phyloP scores from a whole-genome alignment of 1,140 invertebrate species.

The Bombus difficillimus region DNA sequence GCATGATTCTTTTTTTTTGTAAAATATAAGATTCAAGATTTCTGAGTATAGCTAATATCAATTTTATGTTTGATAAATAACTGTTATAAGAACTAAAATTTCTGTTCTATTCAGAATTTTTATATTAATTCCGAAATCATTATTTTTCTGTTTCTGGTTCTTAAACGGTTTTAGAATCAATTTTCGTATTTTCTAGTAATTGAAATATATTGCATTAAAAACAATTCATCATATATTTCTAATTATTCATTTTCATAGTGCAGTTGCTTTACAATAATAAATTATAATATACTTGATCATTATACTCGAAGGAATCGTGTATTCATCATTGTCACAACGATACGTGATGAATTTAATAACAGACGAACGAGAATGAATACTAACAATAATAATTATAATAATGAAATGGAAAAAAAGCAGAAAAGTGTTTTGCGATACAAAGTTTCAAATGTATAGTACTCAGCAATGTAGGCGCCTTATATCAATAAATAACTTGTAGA shows the following conservation, averaged over 20 bases:
- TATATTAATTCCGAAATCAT: too few species aligned
- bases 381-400: background rate
- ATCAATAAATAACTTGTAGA: constrained; percentile 66
- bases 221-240: background rate
- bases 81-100: too few species aligned
- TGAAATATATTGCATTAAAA: background rate
- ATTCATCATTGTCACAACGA: constrained; percentile 42
- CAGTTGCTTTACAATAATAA: background rate
- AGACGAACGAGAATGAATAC: constrained; percentile 4
- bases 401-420: background rate
- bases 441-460: constrained; percentile 61
- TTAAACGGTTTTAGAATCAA: too few species aligned
- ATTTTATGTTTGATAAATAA: too few species aligned
- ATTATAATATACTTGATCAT: background rate
- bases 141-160: too few species aligned
- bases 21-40: background rate
- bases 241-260: background rate
- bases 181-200: too few species aligned
- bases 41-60: background rate
- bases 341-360: constrained; percentile 34
- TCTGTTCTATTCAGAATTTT: too few species aligned
- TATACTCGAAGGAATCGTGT: background rate
- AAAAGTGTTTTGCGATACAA: constrained; percentile 42
- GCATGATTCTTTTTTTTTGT: background rate
- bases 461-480: constrained; percentile 65